Conservation (phyloP, 2,113 vertebrate genomes). For the Burhinus bistriatus region DNA sequence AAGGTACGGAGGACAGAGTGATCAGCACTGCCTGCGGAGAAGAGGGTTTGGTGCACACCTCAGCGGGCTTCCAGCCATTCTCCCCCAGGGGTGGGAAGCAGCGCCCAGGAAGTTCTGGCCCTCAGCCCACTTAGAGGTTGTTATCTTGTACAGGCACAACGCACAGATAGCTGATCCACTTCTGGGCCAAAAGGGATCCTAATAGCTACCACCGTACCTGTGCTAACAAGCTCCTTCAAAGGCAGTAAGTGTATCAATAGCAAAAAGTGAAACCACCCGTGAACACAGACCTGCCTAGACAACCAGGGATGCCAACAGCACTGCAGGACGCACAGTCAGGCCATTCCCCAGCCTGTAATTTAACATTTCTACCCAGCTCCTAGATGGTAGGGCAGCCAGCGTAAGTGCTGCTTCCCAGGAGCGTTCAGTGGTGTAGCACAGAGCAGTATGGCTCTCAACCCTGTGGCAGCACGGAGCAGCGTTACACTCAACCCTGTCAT, state of each 20-base stretch:
- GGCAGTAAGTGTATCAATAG: background rate
- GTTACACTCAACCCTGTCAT: background rate
- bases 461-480: background rate
- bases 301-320: background rate
- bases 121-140: fast-evolving
- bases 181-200: background rate
- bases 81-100: background rate
- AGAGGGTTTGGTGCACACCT: background rate
- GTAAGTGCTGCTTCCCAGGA: background rate
- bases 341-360: background rate
- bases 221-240: background rate
- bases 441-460: background rate
- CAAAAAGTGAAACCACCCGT: background rate
- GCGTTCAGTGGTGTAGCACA: background rate
- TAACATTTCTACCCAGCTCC: background rate
- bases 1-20: too few relatives aligned
- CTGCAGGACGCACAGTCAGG: background rate
- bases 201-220: background rate
- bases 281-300: background rate
- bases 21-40: background rate
- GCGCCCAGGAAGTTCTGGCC: background rate
- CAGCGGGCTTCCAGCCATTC: background rate
- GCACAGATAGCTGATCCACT: background rate
- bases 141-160: background rate
- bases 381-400: background rate